Conservation (phyloP, 2,888 invertebrate species). For the Anaspis maculata region DNA sequence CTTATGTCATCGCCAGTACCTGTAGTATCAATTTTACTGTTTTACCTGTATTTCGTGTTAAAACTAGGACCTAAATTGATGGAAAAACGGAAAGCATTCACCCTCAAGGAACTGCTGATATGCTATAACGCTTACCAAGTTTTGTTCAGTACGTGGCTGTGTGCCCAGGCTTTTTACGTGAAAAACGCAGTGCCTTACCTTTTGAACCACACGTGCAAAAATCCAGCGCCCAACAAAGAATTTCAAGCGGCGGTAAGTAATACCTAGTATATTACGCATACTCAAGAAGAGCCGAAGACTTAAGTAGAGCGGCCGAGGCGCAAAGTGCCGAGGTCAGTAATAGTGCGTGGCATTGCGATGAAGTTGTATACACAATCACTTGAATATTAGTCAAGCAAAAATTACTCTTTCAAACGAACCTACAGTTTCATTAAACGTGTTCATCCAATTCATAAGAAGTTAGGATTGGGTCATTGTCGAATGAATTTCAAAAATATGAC, state of each 20-base stretch:
- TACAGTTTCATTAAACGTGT: no score
- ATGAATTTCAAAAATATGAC: no score
- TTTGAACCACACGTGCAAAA: constrained; percentile 28
- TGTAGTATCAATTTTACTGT: constrained; percentile 53
- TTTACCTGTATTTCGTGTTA: constrained; percentile 65
- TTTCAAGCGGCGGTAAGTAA: constrained; percentile 27
- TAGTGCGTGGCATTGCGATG: no score
- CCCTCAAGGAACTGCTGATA: constrained; percentile 64
- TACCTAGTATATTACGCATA: no score
- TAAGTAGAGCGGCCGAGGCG: no score
- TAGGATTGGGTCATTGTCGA: no score
- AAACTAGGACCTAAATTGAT: constrained; percentile 69
- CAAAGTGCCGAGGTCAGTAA: constrained; percentile 1
- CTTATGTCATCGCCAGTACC: constrained; percentile 70
- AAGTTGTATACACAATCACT: no score
- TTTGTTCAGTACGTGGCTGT: constrained; percentile 69
- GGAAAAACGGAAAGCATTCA: constrained; percentile 64
- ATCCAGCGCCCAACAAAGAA: constrained; percentile 26
- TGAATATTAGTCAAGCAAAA: no score
- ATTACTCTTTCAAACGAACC: no score
- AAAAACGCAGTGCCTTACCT: constrained; percentile 24
- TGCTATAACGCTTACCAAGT: constrained; percentile 86
- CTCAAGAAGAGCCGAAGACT: no score
- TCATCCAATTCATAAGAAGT: no score
- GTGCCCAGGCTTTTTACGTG: constrained; percentile 40